These are phyloP conservation scores for Diadophis punctatus DNA, from an alignment of 2,113 vertebrate genomes.

Conservation along the genomic window DNA sequence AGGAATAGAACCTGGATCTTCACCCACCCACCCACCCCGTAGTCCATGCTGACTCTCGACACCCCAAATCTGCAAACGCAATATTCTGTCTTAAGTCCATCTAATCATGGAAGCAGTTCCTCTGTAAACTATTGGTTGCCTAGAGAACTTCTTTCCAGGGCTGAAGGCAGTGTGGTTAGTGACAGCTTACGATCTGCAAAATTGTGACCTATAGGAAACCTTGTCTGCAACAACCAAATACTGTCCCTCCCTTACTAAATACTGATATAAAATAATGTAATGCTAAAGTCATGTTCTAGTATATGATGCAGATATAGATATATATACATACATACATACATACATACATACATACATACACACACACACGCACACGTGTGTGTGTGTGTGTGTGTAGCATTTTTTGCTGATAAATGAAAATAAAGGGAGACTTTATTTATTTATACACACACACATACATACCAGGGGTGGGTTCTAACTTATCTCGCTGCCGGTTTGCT, in stretches of 20 bases:
- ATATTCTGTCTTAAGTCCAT: background rate
- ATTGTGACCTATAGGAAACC: too few species aligned
- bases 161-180: background rate
- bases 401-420: too few species aligned
- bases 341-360: too few species aligned
- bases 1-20: background rate
- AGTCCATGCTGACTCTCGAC: background rate
- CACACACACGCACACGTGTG: too few species aligned
- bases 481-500: too few species aligned
- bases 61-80: background rate
- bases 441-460: too few species aligned
- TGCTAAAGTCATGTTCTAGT: background rate
- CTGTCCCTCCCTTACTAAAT: background rate
- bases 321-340: fast-evolving
- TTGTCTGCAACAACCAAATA: background rate
- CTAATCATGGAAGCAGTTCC: background rate
- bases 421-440: too few species aligned
- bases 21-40: background rate
- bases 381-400: too few species aligned
- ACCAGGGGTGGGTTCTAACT: too few species aligned
- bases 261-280: background rate
- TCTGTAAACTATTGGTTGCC: background rate
- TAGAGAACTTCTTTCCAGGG: background rate
- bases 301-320: background rate
- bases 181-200: too few species aligned